phyloP scores from a whole-genome alignment of 2,113 vertebrate species.

The Ariopsis seemanni region DNA sequence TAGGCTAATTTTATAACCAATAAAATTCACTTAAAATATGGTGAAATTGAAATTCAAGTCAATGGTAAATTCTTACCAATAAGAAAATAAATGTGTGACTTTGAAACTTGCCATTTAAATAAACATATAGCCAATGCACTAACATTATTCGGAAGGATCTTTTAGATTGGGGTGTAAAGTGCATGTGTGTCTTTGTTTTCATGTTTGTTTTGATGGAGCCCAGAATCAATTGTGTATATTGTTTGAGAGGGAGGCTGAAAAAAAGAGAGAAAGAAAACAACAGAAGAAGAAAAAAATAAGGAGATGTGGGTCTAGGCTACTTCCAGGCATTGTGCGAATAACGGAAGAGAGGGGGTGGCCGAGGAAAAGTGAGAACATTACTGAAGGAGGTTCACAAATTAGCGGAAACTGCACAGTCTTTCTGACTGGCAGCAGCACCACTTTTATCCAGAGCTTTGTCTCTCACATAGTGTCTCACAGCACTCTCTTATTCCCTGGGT shows the following conservation, averaged over 20 bases:
- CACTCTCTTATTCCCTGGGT: slow-evolving; percentile 10
- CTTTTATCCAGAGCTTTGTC: slow-evolving; percentile 46
- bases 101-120: slow-evolving; percentile 12
- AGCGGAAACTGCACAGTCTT: slow-evolving; percentile 71
- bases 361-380: slow-evolving; percentile 79
- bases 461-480: slow-evolving; percentile 34
- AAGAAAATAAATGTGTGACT: neutral
- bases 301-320: slow-evolving; percentile 73
- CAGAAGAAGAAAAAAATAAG: slow-evolving; percentile 70
- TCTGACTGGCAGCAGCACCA: slow-evolving; percentile 60
- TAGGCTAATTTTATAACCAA: neutral
- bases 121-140: slow-evolving; percentile 42
- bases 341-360: slow-evolving; percentile 67
- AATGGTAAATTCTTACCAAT: neutral
- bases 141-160: slow-evolving; percentile 61
- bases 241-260: slow-evolving; percentile 16
- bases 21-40: neutral
- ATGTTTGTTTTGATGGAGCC: slow-evolving; percentile 66
- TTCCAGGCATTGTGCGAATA: slow-evolving; percentile 79
- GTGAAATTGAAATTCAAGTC: neutral
- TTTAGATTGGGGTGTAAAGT: slow-evolving; percentile 48
- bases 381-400: slow-evolving; percentile 73
- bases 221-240: slow-evolving; percentile 63
- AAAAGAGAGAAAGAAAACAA: slow-evolving; percentile 59
- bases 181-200: slow-evolving; percentile 61